Evolutionary conservation across 53 echinoderm and acorn worm genomes (phyloP), one percentile per base, ranked within the genome.

Genomic region (Holothuria scabra): DNA sequence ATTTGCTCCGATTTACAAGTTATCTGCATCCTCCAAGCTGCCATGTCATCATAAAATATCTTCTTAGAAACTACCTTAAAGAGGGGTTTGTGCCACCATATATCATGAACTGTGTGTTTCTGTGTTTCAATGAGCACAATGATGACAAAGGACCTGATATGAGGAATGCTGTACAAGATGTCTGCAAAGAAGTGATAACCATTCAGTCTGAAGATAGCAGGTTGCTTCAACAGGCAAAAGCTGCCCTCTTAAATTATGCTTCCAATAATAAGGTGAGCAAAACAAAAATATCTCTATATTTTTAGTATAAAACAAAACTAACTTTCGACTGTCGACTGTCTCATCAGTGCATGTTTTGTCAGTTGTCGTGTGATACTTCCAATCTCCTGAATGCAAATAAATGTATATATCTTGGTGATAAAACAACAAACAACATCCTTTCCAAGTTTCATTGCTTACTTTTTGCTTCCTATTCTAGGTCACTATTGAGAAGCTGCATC

Each of bases 111-210:
- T 35, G 37, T 44, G 44, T 69, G 4, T 69, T n/a, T 35, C 69
- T 69, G n/a, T 69, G 69, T 12, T 69, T 38, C 16, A 44, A 20
- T 20, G 69, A 69, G 69, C 44, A 69, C 37, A 44, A 69, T 44
- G 41, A 44, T 5, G 19, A 26, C 2, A 35, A 18, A 11, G 37
- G 37, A 21, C 16, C 14, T 23, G 37, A 34, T n/a, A 18, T 69
- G 35, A 37, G 30, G 28, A 23, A 69, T n/a, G 21, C 30, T 69
- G 8, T 69, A 21, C 19, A 21, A 32, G 41, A 69, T 21, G 22
- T 69, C 1, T 69, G 34, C 37, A 69, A 34, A 35, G 69, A 69
- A 12, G n/a, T 18, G 10, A 35, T 69, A 20, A 69, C 41, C 14
- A 34, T 69, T 33, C 35, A 44, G 19, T 69, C 23, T 18, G 41